A percentile compares a stretch with the other conserved stretches of the same genome.
Conservation (phyloP, 2,888 invertebrate species). For the Trichogramma dendrolimi region DNA sequence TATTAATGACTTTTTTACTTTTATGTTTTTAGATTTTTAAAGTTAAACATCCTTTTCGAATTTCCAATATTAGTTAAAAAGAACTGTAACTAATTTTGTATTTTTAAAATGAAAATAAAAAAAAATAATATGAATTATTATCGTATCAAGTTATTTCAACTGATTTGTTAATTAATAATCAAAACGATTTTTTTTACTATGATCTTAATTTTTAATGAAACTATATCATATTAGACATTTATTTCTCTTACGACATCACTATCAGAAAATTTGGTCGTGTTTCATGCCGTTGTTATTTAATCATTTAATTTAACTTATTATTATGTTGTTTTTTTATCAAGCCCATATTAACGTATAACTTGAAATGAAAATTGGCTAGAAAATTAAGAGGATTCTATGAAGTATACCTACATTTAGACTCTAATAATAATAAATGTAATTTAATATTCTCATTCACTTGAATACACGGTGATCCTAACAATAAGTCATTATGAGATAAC, state of each 20-base stretch:
- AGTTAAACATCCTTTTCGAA: constrained; percentile 25
- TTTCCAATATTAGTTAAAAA: constrained; percentile 12
- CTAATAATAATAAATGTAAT: too few species aligned
- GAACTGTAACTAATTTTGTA: too few species aligned
- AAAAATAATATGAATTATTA: too few species aligned
- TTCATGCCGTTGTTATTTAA: constrained; percentile 10
- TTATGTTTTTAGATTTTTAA: constrained; percentile 37
- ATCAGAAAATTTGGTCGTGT: constrained; percentile 33
- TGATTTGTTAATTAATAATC: too few species aligned
- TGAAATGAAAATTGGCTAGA: constrained; percentile 19
- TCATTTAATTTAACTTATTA: too few species aligned
- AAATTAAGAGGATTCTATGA: constrained; percentile 12
- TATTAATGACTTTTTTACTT: constrained; percentile 31
- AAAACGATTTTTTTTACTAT: too few species aligned
- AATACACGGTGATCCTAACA: too few species aligned
- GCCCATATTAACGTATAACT: constrained; percentile 17
- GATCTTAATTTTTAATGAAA: too few species aligned
- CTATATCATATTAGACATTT: background rate
- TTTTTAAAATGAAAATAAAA: too few species aligned
- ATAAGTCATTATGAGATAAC: too few species aligned
- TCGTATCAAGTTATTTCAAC: too few species aligned
- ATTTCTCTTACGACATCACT: constrained; percentile 6
- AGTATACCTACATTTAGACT: constrained; percentile 1
- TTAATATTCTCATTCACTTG: too few species aligned
- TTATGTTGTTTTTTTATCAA: constrained; percentile 1